Evolutionary conservation across 1,140 invertebrate genomes (phyloP).

Genomic region (Coenobita brevimanus): DNA sequence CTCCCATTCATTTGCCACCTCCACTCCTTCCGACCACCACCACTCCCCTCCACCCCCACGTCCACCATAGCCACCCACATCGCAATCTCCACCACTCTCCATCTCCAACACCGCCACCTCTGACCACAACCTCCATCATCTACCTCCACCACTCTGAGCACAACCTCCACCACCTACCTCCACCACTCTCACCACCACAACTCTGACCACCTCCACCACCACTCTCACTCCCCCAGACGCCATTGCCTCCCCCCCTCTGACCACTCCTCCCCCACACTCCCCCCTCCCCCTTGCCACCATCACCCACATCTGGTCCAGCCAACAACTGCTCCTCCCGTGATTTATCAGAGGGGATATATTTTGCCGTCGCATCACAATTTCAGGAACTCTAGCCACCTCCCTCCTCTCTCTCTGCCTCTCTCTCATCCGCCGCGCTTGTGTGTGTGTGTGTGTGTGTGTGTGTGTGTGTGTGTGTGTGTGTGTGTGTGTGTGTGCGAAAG

Average conservation of each 20-base stretch:
- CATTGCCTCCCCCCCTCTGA: neutral
- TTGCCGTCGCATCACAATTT: slow-evolving; percentile 61
- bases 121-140: neutral
- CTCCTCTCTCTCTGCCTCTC: neutral
- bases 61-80: neutral
- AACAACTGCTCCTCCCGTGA: slow-evolving; percentile 53
- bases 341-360: slow-evolving; percentile 59
- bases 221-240: too few relatives aligned
- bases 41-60: neutral
- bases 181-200: too few relatives aligned
- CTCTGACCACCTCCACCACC: too few relatives aligned
- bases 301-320: slow-evolving; percentile 46
- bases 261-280: neutral
- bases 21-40: neutral
- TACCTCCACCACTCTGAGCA: neutral
- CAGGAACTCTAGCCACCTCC: slow-evolving; percentile 33
- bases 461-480: slow-evolving; percentile 16
- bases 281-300: slow-evolving; percentile 17
- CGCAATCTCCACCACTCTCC: neutral
- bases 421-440: neutral
- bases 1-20: neutral
- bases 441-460: slow-evolving; percentile 25
- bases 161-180: too few relatives aligned
- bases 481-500: neutral
- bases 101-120: neutral